phyloP scores from a whole-genome alignment of 2,888 invertebrate genomes.

The Poecilobothrus nobilitatus region DNA sequence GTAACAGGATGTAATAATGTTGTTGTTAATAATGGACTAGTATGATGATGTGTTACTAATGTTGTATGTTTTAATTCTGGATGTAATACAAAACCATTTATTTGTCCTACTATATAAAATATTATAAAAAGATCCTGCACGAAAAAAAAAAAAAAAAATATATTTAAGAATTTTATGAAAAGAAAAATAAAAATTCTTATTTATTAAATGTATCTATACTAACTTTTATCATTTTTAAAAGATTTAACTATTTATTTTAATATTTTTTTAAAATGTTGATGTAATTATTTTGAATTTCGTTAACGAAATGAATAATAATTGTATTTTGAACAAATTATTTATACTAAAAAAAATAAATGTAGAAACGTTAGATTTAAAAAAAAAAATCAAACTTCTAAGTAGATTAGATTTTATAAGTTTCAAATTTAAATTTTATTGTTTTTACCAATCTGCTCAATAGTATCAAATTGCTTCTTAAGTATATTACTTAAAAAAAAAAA shows the following conservation, averaged over 20 bases:
- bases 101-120: not conserved
- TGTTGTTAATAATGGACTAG: not conserved
- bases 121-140: not conserved
- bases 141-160: not conserved
- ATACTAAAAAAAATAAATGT: not conserved
- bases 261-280: not conserved
- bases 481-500: no score
- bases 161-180: not conserved
- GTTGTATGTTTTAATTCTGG: slow-evolving; percentile 4
- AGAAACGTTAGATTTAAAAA: not conserved
- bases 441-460: not conserved
- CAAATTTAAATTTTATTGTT: not conserved
- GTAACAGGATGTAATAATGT: not conserved
- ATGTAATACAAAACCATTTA: not conserved
- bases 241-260: not conserved
- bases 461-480: not conserved
- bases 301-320: not conserved
- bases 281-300: not conserved
- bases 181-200: no score
- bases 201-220: no score
- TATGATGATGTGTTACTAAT: not conserved
- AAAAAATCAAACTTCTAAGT: not conserved
- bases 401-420: not conserved
- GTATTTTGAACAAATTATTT: not conserved
- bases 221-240: not conserved